Evolutionary conservation across 2,113 vertebrate genomes (phyloP).

Genomic region (Coreoperca whiteheadi): DNA sequence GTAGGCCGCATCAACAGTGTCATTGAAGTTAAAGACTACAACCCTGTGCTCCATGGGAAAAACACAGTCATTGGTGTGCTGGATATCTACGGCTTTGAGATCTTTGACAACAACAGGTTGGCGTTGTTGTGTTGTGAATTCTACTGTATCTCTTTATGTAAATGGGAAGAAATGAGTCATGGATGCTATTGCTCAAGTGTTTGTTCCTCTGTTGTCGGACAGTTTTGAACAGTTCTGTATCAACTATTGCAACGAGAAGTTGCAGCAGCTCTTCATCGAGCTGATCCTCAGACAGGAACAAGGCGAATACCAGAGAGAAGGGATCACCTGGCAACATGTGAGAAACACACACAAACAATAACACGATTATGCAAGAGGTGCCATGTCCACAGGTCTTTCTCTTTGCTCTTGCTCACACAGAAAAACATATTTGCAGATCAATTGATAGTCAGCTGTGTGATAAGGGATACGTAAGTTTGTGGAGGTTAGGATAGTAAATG

Average conservation of each 20-base stretch:
- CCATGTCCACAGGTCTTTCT: not conserved
- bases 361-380: not conserved
- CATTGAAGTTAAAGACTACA: constrained; percentile 88
- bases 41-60: constrained; percentile 91
- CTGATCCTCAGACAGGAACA: constrained; percentile 94
- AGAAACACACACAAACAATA: constrained; percentile 61
- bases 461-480: not conserved
- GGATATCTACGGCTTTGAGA: constrained; percentile 97
- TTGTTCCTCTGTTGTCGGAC: constrained; percentile 25
- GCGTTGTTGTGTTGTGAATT: not conserved
- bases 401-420: not conserved
- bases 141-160: not conserved
- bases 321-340: constrained; percentile 91
- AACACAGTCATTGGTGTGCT: constrained; percentile 95
- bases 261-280: constrained; percentile 95
- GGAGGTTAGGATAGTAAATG: not conserved
- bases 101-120: constrained; percentile 95
- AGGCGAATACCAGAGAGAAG: constrained; percentile 91
- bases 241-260: constrained; percentile 94
- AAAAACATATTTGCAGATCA: not conserved
- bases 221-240: constrained; percentile 97
- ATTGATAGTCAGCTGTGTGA: not conserved
- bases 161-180: not conserved
- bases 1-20: constrained; percentile 89
- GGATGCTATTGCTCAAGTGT: constrained; percentile 10